These are phyloP conservation scores for Holotrichia oblita DNA, from an alignment of 1,140 invertebrate genomes.

Conservation along the genomic window DNA sequence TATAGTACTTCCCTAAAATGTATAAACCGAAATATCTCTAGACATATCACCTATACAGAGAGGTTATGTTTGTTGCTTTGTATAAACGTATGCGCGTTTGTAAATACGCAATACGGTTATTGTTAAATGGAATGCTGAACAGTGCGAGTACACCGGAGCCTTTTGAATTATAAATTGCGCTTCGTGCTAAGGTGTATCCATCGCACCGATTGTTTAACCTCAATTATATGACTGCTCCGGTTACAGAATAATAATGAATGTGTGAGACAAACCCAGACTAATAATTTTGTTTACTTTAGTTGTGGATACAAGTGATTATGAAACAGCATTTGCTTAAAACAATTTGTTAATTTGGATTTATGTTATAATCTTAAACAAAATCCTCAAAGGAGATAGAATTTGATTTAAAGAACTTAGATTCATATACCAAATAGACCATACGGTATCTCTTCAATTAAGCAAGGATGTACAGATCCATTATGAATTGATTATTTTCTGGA, in stretches of 20 bases:
- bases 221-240: conserved; percentile 1
- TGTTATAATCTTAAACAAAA: too few species aligned
- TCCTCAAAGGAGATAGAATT: too few species aligned
- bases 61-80: background rate
- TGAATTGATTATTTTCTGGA: too few species aligned
- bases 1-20: background rate
- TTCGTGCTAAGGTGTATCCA: conserved; percentile 12
- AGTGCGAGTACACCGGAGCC: background rate
- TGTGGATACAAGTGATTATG: background rate
- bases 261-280: background rate
- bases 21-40: background rate
- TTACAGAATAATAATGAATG: background rate
- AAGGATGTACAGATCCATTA: too few species aligned
- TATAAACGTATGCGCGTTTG: background rate
- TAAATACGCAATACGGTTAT: background rate
- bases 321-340: too few species aligned
- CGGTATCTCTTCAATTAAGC: too few species aligned
- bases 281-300: background rate
- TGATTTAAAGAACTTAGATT: too few species aligned
- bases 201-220: conserved; percentile 1
- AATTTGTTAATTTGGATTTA: too few species aligned
- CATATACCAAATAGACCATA: too few species aligned
- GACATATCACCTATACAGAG: background rate
- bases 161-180: background rate
- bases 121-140: conserved; percentile 12